phyloP scores from a whole-genome alignment of 1,140 invertebrate species.

The Zaprionus taronus region DNA sequence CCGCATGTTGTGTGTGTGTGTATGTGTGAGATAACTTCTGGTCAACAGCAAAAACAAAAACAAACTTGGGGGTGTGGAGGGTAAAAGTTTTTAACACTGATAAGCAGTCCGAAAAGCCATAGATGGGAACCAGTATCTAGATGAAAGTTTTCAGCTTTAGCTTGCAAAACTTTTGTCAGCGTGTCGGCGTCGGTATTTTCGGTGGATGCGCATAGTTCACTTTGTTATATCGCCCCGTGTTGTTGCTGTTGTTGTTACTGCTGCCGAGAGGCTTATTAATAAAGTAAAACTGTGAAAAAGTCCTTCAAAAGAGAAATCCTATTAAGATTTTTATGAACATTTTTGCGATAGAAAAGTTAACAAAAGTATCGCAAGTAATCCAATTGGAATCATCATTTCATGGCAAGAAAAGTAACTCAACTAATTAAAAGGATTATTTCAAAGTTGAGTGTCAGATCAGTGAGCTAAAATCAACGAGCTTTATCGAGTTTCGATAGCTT shows the following conservation, averaged over 20 bases:
- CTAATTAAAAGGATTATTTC: neutral
- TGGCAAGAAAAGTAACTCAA: neutral
- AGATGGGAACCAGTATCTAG: constrained; percentile 25
- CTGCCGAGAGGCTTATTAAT: constrained; percentile 29
- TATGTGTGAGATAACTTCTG: constrained; percentile 50
- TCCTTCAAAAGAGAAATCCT: neutral
- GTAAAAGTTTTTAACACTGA: constrained; percentile 44
- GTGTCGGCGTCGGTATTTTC: constrained; percentile 33
- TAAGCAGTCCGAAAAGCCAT: constrained; percentile 45
- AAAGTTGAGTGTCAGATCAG: neutral
- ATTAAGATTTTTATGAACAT: constrained; percentile 7
- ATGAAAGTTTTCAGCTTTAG: constrained; percentile 42
- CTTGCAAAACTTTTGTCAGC: constrained; percentile 57
- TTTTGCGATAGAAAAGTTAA: neutral
- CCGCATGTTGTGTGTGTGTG: constrained; percentile 37
- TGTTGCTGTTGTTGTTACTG: neutral
- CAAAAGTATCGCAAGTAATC: neutral
- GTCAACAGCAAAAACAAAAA: constrained; percentile 42
- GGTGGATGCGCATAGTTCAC: constrained; percentile 18
- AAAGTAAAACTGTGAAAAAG: constrained; percentile 7
- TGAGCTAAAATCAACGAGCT: no score
- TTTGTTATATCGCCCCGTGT: constrained; percentile 18
- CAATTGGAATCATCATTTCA: neutral
- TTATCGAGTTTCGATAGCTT: neutral
- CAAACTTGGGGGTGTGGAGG: neutral